Conservation (phyloP, 2,797 vertebrate species). For the Schizopygopsis malacanthus region DNA sequence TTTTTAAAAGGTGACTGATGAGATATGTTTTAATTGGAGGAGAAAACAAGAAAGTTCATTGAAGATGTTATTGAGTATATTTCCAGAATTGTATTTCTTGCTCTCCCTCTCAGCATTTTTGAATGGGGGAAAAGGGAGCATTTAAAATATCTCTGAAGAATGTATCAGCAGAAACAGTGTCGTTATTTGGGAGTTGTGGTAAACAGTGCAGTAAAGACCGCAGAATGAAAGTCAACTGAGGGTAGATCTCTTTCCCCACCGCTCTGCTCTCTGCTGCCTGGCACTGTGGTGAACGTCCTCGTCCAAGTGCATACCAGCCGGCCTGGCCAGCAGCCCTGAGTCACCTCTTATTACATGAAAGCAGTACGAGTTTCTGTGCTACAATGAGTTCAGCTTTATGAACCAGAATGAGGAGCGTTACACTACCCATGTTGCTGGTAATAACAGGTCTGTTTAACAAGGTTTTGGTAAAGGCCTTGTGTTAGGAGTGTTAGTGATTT, state of each 20-base stretch:
- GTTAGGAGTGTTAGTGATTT: not conserved
- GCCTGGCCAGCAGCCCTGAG: constrained; percentile 42
- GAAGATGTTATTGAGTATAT: not conserved
- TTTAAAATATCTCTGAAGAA: constrained; percentile 25
- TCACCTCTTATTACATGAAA: constrained; percentile 11
- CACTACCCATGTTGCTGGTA: not conserved
- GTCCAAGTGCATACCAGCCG: constrained; percentile 68
- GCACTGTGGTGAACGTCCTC: constrained; percentile 51
- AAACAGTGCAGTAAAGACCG: constrained; percentile 68
- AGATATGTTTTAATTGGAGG: not conserved
- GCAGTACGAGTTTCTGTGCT: constrained; percentile 7
- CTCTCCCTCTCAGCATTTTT: not conserved
- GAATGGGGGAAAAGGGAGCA: not conserved
- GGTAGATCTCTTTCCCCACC: constrained; percentile 57
- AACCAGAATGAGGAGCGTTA: not conserved
- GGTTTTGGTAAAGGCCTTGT: constrained; percentile 14
- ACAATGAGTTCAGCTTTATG: constrained; percentile 18
- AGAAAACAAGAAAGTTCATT: not conserved
- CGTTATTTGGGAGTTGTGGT: constrained; percentile 44
- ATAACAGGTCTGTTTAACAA: not conserved
- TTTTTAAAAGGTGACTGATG: not conserved
- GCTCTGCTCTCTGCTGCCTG: constrained; percentile 59
- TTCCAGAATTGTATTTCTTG: not conserved
- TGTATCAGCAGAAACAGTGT: constrained; percentile 20
- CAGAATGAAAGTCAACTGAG: constrained; percentile 68